phyloP scores from a whole-genome alignment of 2,797 vertebrate genomes.

The Chloroceryle inda region DNA sequence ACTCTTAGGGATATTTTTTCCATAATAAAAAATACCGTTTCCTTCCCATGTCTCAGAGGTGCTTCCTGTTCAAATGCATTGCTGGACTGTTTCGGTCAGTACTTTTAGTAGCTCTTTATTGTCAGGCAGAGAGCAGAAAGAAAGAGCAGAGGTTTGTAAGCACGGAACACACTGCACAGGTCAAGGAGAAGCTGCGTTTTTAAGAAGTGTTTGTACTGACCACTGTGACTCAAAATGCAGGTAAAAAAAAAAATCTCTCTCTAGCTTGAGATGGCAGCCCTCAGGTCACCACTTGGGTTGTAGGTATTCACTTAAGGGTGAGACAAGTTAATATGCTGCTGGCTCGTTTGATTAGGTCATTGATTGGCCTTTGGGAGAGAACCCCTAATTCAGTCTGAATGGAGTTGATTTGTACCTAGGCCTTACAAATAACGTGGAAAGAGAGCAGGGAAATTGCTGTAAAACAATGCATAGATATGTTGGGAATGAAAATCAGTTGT shows the following conservation, averaged over 20 bases:
- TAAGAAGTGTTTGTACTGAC: not conserved
- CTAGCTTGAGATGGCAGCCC: not conserved
- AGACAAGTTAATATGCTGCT: not conserved
- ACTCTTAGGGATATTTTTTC: not conserved
- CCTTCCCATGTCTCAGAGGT: not conserved
- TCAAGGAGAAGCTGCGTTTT: not conserved
- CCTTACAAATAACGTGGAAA: not conserved
- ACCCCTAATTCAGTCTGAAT: not conserved
- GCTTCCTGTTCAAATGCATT: not conserved
- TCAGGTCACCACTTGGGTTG: not conserved
- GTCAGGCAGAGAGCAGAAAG: not conserved
- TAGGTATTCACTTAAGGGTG: not conserved
- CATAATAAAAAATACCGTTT: not conserved
- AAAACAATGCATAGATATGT: not conserved
- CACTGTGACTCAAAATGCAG: not conserved
- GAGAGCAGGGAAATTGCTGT: not conserved
- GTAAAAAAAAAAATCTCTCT: not conserved
- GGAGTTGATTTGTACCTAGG: not conserved
- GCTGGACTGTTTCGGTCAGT: not conserved
- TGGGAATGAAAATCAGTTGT: not conserved
- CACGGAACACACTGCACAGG: not conserved
- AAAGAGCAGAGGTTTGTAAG: not conserved
- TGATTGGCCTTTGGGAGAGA: not conserved
- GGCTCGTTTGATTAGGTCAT: not conserved
- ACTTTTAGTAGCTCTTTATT: not conserved